Evolutionary conservation across 2,113 vertebrate genomes (phyloP), one percentile per base, ranked within the genome.

Genomic region (Microcebus murinus): DNA sequence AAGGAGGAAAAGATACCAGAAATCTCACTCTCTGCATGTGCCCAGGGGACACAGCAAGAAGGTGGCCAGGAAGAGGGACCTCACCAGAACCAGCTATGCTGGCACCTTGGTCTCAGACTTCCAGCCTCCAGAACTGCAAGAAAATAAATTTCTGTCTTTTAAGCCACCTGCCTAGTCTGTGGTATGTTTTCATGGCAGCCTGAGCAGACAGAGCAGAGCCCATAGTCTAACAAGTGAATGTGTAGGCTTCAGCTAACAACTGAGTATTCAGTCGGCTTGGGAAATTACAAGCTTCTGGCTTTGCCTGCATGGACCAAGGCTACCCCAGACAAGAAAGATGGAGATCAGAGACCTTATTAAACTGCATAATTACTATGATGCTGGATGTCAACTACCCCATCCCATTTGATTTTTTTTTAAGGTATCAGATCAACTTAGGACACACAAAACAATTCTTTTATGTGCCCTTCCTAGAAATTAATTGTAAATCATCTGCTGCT

Each of bases 401-500:
- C 8, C 3, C 17, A 36, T 39, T 93, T 77, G 63, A 34, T 76
- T 77, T 63, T 77, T 63, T 80, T 59, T 20, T 48, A 77, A 59
- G 31, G n/a, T 18, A 84, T 23, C 86, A 15, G 12, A n/a, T 87
- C 48, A 50, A 63, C 59, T 92, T 92, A 79, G 55, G 82, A 74
- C 45, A 81, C 70, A 65, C 9, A 92, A 88, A 87, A 48, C 6
- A 48, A 14, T 39, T 87, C 55, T 88, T 55, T 18, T 95, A 25
- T 70, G 74, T 15, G 39, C 34, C 67, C 90, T 79, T 92, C 42
- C 42, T 52, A 59, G 61, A 96, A 65, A 48, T 93, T 80, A 71
- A 92, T 91, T 92, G 93, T 34, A 85, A 77, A 55, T 85, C 36
- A 57, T 86, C 73, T 90, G 65, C 52, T 85, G 23, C 20, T 13